Conservation (phyloP, 2,888 invertebrate species). For the Tubiluchus corallicola region DNA sequence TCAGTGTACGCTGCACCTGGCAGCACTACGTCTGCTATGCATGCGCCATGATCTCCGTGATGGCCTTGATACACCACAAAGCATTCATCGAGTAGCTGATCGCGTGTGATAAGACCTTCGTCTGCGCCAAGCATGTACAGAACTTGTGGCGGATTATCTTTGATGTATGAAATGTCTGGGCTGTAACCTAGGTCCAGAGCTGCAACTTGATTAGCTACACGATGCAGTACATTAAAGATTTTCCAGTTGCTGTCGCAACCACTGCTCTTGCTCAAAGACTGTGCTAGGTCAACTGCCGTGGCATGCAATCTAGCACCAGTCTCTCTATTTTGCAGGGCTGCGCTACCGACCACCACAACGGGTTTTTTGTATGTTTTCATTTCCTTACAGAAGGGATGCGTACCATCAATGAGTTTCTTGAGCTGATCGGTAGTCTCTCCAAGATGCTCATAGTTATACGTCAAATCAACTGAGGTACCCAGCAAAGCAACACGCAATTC, state of each 20-base stretch:
- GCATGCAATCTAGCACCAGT: slow-evolving; percentile 19
- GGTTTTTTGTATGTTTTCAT: slow-evolving; percentile 52
- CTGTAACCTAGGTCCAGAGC: slow-evolving; percentile 87
- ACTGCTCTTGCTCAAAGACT: slow-evolving; percentile 14
- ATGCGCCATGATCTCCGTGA: slow-evolving; percentile 86
- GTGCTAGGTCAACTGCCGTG: slow-evolving; percentile 51
- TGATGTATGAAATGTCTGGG: slow-evolving; percentile 43
- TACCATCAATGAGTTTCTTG: slow-evolving; percentile 49
- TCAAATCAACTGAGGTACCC: slow-evolving; percentile 76
- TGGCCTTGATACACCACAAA: slow-evolving; percentile 77
- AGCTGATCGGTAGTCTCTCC: slow-evolving; percentile 59
- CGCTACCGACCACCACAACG: slow-evolving; percentile 72
- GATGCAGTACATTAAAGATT: slow-evolving; percentile 77
- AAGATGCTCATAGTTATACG: slow-evolving; percentile 76
- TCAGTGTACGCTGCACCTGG: slow-evolving; percentile 96
- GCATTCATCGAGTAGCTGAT: slow-evolving; percentile 57
- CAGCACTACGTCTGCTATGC: slow-evolving; percentile 74
- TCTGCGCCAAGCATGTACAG: slow-evolving; percentile 88
- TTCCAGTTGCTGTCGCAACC: slow-evolving; percentile 38
- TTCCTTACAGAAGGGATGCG: slow-evolving; percentile 45
- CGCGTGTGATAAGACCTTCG: slow-evolving; percentile 51
- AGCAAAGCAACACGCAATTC: slow-evolving; percentile 65
- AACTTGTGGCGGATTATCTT: slow-evolving; percentile 47
- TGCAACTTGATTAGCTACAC: slow-evolving; percentile 62
- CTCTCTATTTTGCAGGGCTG: slow-evolving; percentile 46